phyloP scores from a whole-genome alignment of 2,113 vertebrate genomes.

The Lepisosteus oculatus region DNA sequence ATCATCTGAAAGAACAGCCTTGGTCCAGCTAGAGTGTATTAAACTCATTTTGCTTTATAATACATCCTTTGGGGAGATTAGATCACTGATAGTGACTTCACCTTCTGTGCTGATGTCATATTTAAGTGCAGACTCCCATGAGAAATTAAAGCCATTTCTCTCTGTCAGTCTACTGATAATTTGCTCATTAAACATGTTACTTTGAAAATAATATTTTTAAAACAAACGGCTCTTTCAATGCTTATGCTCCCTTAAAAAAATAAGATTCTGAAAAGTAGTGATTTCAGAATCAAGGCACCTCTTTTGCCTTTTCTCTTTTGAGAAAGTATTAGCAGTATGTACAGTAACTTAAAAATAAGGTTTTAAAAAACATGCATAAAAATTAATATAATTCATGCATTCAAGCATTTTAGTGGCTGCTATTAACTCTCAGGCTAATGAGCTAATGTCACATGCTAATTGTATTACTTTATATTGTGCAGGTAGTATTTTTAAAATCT shows the following conservation, averaged over 20 bases:
- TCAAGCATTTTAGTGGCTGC: no score
- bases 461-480: no score
- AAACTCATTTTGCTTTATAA: slow-evolving; percentile 55
- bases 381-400: no score
- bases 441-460: no score
- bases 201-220: slow-evolving; percentile 40
- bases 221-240: slow-evolving; percentile 40
- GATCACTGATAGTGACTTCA: slow-evolving; percentile 57
- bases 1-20: neutral
- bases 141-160: slow-evolving; percentile 45
- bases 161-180: slow-evolving; percentile 67
- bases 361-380: no score
- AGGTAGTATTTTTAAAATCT: no score
- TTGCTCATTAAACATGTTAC: slow-evolving; percentile 63
- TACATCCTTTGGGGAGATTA: slow-evolving; percentile 58
- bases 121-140: slow-evolving; percentile 43
- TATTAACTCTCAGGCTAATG: no score
- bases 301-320: neutral
- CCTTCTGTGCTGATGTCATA: slow-evolving; percentile 52
- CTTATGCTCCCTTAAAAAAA: slow-evolving; percentile 47
- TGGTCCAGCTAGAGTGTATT: slow-evolving; percentile 50
- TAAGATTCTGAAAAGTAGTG: slow-evolving; percentile 17
- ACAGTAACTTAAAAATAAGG: no score
- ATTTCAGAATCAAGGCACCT: slow-evolving; percentile 2
- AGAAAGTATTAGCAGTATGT: neutral